Conservation (phyloP, 2,888 invertebrate species). For the Flexamia atlantica region DNA sequence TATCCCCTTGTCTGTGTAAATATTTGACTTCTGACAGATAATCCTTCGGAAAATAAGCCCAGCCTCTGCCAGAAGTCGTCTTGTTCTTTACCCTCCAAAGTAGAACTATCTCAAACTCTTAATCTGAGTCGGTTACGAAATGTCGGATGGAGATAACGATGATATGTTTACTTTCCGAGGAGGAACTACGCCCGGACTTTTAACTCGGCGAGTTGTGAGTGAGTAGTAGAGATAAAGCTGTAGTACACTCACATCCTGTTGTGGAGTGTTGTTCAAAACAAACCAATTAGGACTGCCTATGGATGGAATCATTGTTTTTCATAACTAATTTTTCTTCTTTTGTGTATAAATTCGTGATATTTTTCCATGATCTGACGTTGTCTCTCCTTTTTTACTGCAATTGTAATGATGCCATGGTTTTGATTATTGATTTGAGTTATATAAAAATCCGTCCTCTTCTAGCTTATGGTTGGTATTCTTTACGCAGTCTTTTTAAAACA, state of each 20-base stretch:
- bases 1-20: slow-evolving; percentile 11
- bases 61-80: not conserved
- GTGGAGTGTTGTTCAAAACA: slow-evolving; percentile 6
- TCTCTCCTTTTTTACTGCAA: too few species aligned
- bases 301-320: too few species aligned
- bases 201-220: slow-evolving; percentile 2
- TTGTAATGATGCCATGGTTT: too few species aligned
- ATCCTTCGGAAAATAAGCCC: slow-evolving; percentile 10
- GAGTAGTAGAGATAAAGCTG: not conserved
- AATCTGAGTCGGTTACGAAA: not conserved
- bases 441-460: too few species aligned
- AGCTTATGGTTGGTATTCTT: too few species aligned
- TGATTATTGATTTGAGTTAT: too few species aligned
- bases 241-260: not conserved
- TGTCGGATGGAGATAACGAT: not conserved
- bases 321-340: too few species aligned
- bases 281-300: slow-evolving; percentile 9
- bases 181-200: not conserved
- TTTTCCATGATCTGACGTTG: too few species aligned
- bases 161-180: not conserved
- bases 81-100: not conserved
- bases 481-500: too few species aligned
- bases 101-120: not conserved
- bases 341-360: too few species aligned
- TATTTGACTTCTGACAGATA: slow-evolving; percentile 9